phyloP scores from a whole-genome alignment of 2,113 vertebrate species.

The Camelus dromedarius region DNA sequence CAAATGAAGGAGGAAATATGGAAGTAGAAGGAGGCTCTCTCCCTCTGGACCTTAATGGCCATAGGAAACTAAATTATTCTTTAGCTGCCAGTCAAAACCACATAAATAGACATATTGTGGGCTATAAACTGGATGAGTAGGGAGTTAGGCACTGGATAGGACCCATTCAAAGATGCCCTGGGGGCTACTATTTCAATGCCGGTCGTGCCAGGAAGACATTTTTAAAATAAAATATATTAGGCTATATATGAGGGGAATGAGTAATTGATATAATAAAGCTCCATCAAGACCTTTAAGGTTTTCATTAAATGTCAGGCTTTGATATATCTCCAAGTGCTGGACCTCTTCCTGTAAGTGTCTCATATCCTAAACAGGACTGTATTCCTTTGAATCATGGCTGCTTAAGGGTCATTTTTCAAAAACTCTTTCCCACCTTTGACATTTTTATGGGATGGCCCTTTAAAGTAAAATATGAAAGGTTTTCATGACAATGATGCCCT shows the following conservation, averaged over 20 bases:
- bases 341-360: slow-evolving; percentile 54
- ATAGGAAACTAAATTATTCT: slow-evolving; percentile 38
- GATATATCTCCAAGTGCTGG: slow-evolving; percentile 60
- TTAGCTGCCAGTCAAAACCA: slow-evolving; percentile 49
- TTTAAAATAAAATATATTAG: slow-evolving; percentile 74
- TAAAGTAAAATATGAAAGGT: slow-evolving; percentile 68
- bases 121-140: slow-evolving; percentile 21
- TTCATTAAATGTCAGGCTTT: slow-evolving; percentile 71
- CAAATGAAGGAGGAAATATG: background rate
- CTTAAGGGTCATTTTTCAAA: slow-evolving; percentile 53
- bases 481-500: slow-evolving; percentile 44
- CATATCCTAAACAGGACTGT: slow-evolving; percentile 35
- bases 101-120: background rate
- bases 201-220: background rate
- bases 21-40: background rate
- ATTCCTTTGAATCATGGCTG: slow-evolving; percentile 66
- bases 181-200: slow-evolving; percentile 37
- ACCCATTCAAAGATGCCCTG: background rate
- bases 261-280: slow-evolving; percentile 77
- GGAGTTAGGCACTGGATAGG: background rate
- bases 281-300: slow-evolving; percentile 70
- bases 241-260: slow-evolving; percentile 43
- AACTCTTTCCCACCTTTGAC: slow-evolving; percentile 57
- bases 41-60: background rate
- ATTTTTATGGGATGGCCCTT: slow-evolving; percentile 63